Evolutionary conservation across 2,888 invertebrate genomes (phyloP), one percentile per base, ranked within the genome.

Genomic region (Heliconius ismenius): DNA sequence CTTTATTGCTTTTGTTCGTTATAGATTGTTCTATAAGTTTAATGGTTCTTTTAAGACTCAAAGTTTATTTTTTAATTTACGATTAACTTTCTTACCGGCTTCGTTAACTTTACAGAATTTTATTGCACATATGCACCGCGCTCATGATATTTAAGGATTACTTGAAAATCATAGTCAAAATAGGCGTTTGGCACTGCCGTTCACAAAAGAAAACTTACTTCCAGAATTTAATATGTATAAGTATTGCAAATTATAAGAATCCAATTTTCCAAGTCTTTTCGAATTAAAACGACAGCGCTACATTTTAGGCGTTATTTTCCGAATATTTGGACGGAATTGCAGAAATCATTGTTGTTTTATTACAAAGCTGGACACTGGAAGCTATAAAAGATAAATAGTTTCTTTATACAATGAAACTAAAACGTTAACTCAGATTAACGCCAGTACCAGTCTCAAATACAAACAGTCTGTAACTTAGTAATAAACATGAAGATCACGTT

Each of bases 1-100:
- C 76, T 75, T 65, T 77, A 73, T 76, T 73, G 74, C 74, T 64
- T 77, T 79, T 73, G 74, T 77, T 73, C 49, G 21, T 68, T 62
- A 58, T 62, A 32, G 70, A 78, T 76, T 72, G 72, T 76, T 72
- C 58, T 72, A 21, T 32, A 26, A 65, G 39, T 60, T 60, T 18
- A 72, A 24, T 26, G 60, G 60, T 3, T 36, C 36, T 36, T 36
- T 62, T 26, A 7, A 62, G 62, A 24, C 11, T 36, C 10, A n/a
- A 21, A 26, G 54, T 28, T 54, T 21, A 26, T 54, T 54, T n/a
- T 32, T 69, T 11, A 24, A 32, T 69, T 54, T 70, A 15, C 28
- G n/a, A 36, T 65, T 24, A 2, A 39, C 39, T 65, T 15, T 11
- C 65, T 39, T 13, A 39, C 10, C 11, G 24, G 36, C n/a, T n/a